These are phyloP conservation scores for Sebastes miniatus DNA, from an alignment of 2,797 vertebrate species.

Conservation along the genomic window DNA sequence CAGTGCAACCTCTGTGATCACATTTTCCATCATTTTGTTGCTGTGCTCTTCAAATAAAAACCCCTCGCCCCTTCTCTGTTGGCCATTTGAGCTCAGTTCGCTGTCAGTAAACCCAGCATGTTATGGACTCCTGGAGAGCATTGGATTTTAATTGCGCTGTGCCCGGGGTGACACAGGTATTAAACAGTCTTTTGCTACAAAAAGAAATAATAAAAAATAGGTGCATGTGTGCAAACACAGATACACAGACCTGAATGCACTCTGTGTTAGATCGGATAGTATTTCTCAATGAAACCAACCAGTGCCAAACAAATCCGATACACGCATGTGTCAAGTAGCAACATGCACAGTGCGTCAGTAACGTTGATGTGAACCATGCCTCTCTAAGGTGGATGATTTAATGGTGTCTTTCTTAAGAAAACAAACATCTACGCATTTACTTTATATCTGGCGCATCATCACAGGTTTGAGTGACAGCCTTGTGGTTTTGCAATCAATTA, in stretches of 20 bases:
- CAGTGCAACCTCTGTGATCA: conserved; percentile 46
- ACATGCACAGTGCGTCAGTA: not conserved
- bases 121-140: conserved; percentile 65
- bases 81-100: conserved; percentile 52
- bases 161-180: conserved; percentile 54
- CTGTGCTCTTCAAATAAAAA: conserved; percentile 44
- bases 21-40: conserved; percentile 57
- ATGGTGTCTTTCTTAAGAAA: not conserved
- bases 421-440: not conserved
- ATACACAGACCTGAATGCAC: not conserved
- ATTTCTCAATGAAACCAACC: conserved; percentile 19
- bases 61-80: conserved; percentile 27
- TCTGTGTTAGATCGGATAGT: not conserved
- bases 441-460: not conserved
- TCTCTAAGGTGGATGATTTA: not conserved
- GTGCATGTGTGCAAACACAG: conserved; percentile 11
- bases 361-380: not conserved
- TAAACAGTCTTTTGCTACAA: conserved; percentile 48
- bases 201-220: conserved; percentile 41
- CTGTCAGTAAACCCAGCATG: conserved; percentile 64
- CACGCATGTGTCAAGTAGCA: not conserved
- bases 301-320: not conserved
- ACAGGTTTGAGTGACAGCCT: not conserved
- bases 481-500: not conserved
- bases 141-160: conserved; percentile 72